Evolutionary conservation across 2,113 vertebrate species (phyloP).

Genomic region (Nothoprocta perdicaria): DNA sequence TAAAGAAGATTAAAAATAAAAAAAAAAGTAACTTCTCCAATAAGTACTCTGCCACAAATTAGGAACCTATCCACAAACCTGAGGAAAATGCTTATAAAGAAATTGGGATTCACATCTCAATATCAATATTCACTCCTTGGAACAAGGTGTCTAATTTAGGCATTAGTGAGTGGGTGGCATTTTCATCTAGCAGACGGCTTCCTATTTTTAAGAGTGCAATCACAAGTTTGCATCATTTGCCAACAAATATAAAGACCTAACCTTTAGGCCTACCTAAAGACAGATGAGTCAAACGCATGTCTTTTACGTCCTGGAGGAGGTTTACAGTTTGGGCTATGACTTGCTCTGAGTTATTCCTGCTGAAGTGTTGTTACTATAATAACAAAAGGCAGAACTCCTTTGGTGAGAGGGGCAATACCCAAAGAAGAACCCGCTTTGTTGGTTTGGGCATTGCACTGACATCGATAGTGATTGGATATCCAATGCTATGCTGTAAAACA

Average conservation of each 20-base stretch:
- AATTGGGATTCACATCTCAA: not conserved
- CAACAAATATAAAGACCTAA: not conserved
- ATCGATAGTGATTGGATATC: not conserved
- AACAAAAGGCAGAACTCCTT: not conserved
- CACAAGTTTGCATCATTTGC: not conserved
- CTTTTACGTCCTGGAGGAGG: not conserved
- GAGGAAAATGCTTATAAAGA: not conserved
- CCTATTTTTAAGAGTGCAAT: not conserved
- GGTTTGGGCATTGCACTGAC: not conserved
- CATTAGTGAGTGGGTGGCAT: not conserved
- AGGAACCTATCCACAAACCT: not conserved
- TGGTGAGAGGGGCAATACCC: not conserved
- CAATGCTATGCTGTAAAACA: not conserved
- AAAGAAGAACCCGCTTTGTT: not conserved
- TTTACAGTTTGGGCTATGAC: not conserved
- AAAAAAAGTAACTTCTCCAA: not conserved
- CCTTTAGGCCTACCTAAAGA: not conserved
- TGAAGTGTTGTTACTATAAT: not conserved
- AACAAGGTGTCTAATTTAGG: not conserved
- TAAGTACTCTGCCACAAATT: not conserved
- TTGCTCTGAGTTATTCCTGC: not conserved
- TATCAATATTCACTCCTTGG: not conserved
- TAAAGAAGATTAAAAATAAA: not conserved
- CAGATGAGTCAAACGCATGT: not conserved
- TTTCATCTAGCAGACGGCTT: not conserved